Evolutionary conservation across 2,113 vertebrate species (phyloP), one percentile per base, ranked within the genome.

Genomic region (Rana temporaria): DNA sequence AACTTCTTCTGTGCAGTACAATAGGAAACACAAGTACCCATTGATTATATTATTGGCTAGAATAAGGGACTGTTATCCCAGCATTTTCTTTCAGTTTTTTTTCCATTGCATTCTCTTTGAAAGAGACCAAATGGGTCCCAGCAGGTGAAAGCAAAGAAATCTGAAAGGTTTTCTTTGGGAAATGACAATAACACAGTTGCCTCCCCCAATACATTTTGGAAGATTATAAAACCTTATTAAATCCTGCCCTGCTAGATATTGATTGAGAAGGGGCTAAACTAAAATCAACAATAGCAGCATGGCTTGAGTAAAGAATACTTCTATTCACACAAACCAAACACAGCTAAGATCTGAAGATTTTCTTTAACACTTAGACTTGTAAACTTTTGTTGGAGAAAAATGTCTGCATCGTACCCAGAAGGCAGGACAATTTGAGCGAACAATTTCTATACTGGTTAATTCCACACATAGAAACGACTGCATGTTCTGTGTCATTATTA

Each of bases 121-220:
- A 96, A 98, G 94, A 94, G 94, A 97, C 93, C 95, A 96, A 97
- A 98, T 96, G 95, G 92, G 90, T 94, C 95, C 92, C 96, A 97
- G 96, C 96, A 98, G 96, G 96, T 97, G 96, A 98, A 97, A 97
- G 93, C 94, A 97, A 97, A 98, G 96, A 98, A 97, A 97, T 88
- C 91, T 92, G 88, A 96, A 95, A 95, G 92, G 92, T 91, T 90
- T 87, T 85, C 91, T 96, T 95, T 97, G 94, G 97, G 91, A 88
- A 91, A 90, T 88, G 90, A 97, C 95, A 98, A 97, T 95, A 88
- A 88, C 88, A 86, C 93, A 87, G 87, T 91, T 85, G 86, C 91
- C 90, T 92, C 52, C 84, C 81, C 84, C 80, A 67, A 82, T 66
- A 82, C 80, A 87, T 92, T 95, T 95, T 95, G 91, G 87, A 89